Conservation (phyloP, 2,888 invertebrate genomes). For the Linnaemya tessellans region DNA sequence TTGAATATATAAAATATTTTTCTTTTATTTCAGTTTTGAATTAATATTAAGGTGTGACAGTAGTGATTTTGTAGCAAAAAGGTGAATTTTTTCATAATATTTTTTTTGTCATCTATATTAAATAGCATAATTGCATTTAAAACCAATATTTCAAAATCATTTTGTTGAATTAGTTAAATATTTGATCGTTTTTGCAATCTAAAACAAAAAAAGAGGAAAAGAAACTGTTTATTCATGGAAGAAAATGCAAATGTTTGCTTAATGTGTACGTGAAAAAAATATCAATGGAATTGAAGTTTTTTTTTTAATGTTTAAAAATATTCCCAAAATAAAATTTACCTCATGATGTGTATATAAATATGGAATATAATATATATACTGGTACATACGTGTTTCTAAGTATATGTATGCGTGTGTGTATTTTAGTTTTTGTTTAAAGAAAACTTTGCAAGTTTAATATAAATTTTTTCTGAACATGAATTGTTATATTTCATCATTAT, state of each 20-base stretch:
- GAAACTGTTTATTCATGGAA: not conserved
- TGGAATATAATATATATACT: no score
- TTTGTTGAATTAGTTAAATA: constrained; percentile 16
- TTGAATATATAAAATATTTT: constrained; percentile 46
- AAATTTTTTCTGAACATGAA: no score
- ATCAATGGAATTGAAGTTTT: not conserved
- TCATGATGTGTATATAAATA: not conserved
- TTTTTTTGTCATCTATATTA: constrained; percentile 23
- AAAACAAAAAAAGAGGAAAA: not conserved
- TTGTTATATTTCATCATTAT: no score
- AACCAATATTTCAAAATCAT: constrained; percentile 43
- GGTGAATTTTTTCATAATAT: constrained; percentile 62
- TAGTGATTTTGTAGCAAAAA: constrained; percentile 77
- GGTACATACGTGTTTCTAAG: no score
- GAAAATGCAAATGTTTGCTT: constrained; percentile 20
- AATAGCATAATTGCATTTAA: constrained; percentile 36
- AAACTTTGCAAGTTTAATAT: no score
- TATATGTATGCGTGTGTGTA: no score
- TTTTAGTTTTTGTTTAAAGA: no score
- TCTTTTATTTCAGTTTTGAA: constrained; percentile 76
- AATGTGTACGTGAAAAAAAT: not conserved
- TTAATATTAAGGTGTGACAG: constrained; percentile 82
- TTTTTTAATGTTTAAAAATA: not conserved
- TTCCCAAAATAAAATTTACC: not conserved
- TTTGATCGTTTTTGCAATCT: constrained; percentile 30